phyloP scores from a whole-genome alignment of 2,113 vertebrate genomes.

The Oryzias melastigma region DNA sequence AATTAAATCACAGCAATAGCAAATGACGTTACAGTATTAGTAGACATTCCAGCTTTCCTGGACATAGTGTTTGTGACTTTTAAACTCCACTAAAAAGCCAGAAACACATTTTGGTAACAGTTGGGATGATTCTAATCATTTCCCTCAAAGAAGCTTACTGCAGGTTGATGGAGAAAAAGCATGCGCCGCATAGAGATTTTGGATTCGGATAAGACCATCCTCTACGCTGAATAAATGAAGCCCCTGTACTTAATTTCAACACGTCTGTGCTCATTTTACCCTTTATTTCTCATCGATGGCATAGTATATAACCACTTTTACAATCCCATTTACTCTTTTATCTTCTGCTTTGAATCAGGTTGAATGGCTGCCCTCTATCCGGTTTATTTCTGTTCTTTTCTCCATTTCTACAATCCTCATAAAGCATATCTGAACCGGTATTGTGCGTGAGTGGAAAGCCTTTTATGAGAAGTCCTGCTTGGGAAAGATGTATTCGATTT shows the following conservation, averaged over 20 bases:
- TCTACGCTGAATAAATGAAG: no score
- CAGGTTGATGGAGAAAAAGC: no score
- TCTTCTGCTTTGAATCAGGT: conserved; percentile 1
- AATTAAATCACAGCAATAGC: no score
- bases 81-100: no score
- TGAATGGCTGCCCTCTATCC: background rate
- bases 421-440: conserved; percentile 1
- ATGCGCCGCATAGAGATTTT: no score
- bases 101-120: no score
- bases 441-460: background rate
- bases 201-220: no score
- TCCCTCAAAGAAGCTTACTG: no score
- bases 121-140: no score
- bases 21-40: no score
- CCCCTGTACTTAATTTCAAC: conserved; percentile 20
- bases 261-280: conserved; percentile 15
- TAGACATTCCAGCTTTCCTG: no score
- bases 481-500: background rate
- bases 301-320: background rate
- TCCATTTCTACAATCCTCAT: conserved; percentile 1
- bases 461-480: conserved; percentile 3
- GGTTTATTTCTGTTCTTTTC: background rate
- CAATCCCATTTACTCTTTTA: conserved; percentile 2
- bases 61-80: no score
- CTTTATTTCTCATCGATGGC: conserved; percentile 9